Percentiles rank a stretch among this genome's conserved stretches.
phyloP scores from a whole-genome alignment of 2,113 vertebrate species.

The Eurypyga helias region DNA sequence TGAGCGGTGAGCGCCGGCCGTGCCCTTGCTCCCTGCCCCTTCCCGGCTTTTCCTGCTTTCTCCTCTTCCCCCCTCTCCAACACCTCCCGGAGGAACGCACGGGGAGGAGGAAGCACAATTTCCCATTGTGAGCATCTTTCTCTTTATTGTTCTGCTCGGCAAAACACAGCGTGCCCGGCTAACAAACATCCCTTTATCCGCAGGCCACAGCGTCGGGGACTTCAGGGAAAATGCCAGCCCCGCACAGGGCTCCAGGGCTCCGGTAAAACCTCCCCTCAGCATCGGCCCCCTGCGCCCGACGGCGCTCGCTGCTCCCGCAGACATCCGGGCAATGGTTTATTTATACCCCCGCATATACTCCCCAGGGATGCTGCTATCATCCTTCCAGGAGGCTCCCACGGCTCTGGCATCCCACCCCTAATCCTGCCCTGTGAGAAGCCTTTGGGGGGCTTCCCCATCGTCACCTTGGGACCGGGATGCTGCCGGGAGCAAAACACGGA shows the following conservation, averaged over 20 bases:
- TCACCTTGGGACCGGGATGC: neutral
- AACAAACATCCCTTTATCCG: constrained; percentile 67
- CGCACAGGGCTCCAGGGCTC: neutral
- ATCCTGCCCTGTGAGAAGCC: neutral
- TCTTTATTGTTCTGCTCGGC: constrained; percentile 74
- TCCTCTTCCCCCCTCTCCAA: neutral
- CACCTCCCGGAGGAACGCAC: constrained; percentile 53
- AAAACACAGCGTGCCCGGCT: constrained; percentile 34
- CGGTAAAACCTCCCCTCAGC: neutral
- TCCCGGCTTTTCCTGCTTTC: constrained; percentile 10
- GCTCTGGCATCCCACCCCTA: fast-evolving
- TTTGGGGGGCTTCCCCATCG: fast-evolving
- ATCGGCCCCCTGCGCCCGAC: fast-evolving
- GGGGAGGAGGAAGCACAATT: constrained; percentile 77
- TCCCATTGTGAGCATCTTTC: constrained; percentile 77
- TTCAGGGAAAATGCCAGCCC: neutral
- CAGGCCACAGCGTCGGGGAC: neutral
- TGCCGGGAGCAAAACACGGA: neutral
- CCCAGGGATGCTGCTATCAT: neutral
- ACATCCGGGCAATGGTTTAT: neutral
- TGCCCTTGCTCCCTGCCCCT: neutral
- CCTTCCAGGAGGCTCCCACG: fast-evolving
- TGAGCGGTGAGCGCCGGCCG: neutral
- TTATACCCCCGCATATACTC: neutral
- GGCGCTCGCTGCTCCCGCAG: neutral